Evolutionary conservation across 2,113 vertebrate species (phyloP), one percentile per base, ranked within the genome.

Genomic region (Hystrix brachyura): DNA sequence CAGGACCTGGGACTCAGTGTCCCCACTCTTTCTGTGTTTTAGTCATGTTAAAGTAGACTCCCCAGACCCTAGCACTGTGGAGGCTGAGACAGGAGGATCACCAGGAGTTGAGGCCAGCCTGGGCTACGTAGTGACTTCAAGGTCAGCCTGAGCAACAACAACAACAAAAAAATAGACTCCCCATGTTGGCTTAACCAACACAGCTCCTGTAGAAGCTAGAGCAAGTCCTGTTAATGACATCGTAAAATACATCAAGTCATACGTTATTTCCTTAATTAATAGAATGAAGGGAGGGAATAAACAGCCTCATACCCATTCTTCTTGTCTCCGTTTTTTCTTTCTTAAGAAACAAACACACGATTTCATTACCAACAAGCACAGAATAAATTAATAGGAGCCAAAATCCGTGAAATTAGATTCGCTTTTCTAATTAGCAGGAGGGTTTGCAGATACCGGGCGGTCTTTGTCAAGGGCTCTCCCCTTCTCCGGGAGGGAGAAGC

Each of bases 401-500:
- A 98, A 98, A 96, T 96, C 97, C 90, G 81, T 98, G 98, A 98
- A 98, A 98, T 98, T 93, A 98, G 97, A 94, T 97, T 96, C 97
- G 72, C 84, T 94, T 97, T 97, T 97, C 96, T 98, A 97, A 98
- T 98, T 98, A 98, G 97, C 97, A 48, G 76, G 92, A 97, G 95
- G 90, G 76, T 93, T 97, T 69, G 34, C 94, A 96, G 86, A 97
- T 84, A 96, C n/a, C 21, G 9, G 29, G 91, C 1, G 1, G 79
- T 91, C 92, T 95, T 96, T 96, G 95, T 96, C 90, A 83, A 1
- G 13, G 81, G 29, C 76, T 74, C 71, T 92, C 95, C 91, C 87
- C 90, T 93, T 65, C 80, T 87, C n/a, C 8, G 87, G 87, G 90
- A 93, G 86, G 48, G 21, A 78, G 57, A 34, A 67, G 88, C 67